phyloP scores from a whole-genome alignment of 2,113 vertebrate species.

The Bambusicola thoracicus region DNA sequence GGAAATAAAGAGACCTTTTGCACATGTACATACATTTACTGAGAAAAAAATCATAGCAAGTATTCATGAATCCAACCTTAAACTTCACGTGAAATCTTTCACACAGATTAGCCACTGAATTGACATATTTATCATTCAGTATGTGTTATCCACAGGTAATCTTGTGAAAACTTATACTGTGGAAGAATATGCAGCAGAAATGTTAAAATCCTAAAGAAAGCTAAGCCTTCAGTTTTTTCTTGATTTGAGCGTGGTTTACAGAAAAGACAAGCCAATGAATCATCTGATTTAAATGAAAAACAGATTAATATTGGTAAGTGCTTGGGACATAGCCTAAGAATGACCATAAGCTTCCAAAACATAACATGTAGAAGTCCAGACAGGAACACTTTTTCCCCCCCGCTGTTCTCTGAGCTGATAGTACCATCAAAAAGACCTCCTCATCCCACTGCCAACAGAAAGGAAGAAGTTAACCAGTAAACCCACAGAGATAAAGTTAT shows the following conservation, averaged over 20 bases:
- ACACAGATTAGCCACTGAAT: background rate
- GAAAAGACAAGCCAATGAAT: background rate
- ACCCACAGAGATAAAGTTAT: background rate
- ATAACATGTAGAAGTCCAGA: background rate
- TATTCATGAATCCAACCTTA: background rate
- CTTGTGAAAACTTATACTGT: background rate
- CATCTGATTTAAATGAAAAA: constrained; percentile 40
- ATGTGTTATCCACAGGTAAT: background rate
- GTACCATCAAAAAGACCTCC: background rate
- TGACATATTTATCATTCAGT: background rate
- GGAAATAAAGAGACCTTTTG: background rate
- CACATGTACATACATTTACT: fast-evolving
- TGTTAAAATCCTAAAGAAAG: background rate
- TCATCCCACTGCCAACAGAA: background rate
- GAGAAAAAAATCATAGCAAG: background rate
- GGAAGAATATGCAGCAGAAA: background rate
- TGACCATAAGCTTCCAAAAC: constrained; percentile 33
- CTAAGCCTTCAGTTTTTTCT: background rate
- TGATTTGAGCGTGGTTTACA: background rate
- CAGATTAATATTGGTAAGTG: constrained; percentile 28
- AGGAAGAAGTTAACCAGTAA: background rate
- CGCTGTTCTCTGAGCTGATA: background rate
- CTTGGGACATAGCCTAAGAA: background rate
- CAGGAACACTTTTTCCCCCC: background rate
- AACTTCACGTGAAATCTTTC: background rate